Evolutionary conservation across 2,113 vertebrate species (phyloP).

Genomic region (Podarcis raffonei): DNA sequence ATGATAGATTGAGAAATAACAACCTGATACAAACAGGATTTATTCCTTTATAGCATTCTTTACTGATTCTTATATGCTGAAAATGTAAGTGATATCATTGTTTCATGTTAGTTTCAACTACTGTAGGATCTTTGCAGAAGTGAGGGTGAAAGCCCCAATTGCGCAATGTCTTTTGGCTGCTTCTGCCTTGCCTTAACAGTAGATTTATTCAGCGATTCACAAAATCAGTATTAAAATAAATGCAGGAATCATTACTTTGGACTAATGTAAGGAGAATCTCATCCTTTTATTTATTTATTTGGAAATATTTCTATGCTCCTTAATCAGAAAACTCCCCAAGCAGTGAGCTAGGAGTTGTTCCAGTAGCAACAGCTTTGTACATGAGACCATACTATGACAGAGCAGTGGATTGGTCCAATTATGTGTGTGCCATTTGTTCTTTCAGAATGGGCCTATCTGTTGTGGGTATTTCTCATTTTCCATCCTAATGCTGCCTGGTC

Average conservation of each 20-base stretch:
- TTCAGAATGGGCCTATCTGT: neutral
- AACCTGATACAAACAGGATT: conserved; percentile 46
- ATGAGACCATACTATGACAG: neutral
- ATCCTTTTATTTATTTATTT: neutral
- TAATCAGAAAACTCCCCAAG: neutral
- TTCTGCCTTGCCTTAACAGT: neutral
- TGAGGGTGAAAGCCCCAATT: neutral
- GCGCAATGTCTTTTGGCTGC: neutral
- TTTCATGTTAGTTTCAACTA: neutral
- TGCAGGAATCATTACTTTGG: neutral
- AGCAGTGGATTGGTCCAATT: neutral
- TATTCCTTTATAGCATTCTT: conserved; percentile 37
- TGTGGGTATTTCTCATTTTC: neutral
- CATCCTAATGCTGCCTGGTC: neutral
- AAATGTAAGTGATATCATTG: conserved; percentile 14
- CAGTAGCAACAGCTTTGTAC: neutral
- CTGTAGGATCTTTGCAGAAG: neutral
- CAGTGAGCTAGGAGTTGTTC: neutral
- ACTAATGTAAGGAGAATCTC: neutral
- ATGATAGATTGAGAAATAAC: conserved; percentile 61
- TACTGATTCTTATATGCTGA: conserved; percentile 23
- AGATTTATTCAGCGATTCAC: neutral
- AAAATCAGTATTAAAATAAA: neutral
- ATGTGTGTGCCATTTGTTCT: neutral
- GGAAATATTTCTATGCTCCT: neutral